These are phyloP conservation scores for Liparis tanakae DNA, from an alignment of 2,797 vertebrate species.

Conservation along the genomic window DNA sequence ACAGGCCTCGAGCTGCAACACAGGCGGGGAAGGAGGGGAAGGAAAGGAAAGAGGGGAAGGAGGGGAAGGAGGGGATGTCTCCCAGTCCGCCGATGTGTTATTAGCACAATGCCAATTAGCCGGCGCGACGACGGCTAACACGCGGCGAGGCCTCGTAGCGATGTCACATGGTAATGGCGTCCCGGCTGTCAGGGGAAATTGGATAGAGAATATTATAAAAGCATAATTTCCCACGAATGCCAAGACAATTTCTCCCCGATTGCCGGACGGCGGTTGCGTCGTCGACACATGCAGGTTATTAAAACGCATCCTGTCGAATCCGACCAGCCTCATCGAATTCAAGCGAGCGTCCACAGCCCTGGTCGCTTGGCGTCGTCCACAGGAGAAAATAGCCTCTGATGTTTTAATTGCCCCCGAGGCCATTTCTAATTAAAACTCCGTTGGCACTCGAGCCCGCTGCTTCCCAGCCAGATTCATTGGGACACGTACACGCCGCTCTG, in stretches of 20 bases:
- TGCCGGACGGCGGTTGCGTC: not conserved
- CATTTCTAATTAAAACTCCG: conserved; percentile 71
- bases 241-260: not conserved
- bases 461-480: conserved; percentile 44
- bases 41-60: not conserved
- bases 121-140: conserved; percentile 29
- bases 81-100: conserved; percentile 45
- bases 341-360: conserved; percentile 30
- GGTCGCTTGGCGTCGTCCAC: conserved; percentile 16
- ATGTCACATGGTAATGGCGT: conserved; percentile 39
- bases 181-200: conserved; percentile 37
- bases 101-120: conserved; percentile 71
- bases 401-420: conserved; percentile 66
- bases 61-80: conserved; percentile 36
- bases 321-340: conserved; percentile 17
- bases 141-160: conserved; percentile 24
- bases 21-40: conserved; percentile 24
- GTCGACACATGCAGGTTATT: not conserved
- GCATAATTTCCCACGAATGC: not conserved
- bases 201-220: not conserved
- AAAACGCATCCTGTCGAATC: not conserved
- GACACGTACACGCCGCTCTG: conserved; percentile 46
- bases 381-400: conserved; percentile 45
- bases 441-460: conserved; percentile 38
- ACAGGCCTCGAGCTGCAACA: conserved; percentile 36